These are phyloP conservation scores for Mythimna vitellina DNA, from an alignment of 2,888 invertebrate species.

Conservation along the genomic window DNA sequence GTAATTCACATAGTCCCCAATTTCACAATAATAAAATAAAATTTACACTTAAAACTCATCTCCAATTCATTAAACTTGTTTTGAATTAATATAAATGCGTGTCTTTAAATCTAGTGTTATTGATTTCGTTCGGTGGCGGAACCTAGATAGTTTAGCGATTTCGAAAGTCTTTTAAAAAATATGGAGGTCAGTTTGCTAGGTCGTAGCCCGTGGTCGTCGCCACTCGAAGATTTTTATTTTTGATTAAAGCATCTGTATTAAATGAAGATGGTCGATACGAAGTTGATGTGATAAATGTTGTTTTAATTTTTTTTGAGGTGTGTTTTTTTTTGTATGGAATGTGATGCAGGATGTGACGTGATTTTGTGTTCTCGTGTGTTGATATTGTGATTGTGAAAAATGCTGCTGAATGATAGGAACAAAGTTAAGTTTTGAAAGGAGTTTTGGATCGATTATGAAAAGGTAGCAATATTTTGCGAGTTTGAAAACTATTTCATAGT, in stretches of 20 bases:
- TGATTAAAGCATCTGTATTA: slow-evolving; percentile 45
- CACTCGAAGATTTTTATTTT: slow-evolving; percentile 19
- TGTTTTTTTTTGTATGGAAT: neutral
- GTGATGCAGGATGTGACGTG: neutral
- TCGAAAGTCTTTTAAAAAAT: slow-evolving; percentile 46
- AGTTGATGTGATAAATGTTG: neutral
- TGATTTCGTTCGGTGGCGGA: slow-evolving; percentile 6
- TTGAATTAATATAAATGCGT: slow-evolving; percentile 18
- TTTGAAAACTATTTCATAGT: neutral
- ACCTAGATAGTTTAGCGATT: slow-evolving; percentile 41
- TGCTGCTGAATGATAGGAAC: neutral
- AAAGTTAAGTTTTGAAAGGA: neutral
- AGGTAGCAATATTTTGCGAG: neutral
- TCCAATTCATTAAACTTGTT: slow-evolving; percentile 14
- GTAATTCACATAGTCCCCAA: too few species aligned
- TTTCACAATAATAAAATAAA: too few species aligned
- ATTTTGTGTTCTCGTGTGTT: neutral
- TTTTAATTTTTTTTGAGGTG: neutral
- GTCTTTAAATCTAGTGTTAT: slow-evolving; percentile 27
- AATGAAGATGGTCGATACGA: slow-evolving; percentile 14
- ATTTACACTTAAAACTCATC: neutral
- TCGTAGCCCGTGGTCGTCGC: slow-evolving; percentile 13
- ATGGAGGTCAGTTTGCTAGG: slow-evolving; percentile 48
- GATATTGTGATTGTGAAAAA: neutral
- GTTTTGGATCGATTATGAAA: neutral